A percentile compares a stretch with the other conserved stretches of the same genome.
phyloP scores from a whole-genome alignment of 1,140 invertebrate genomes.

The Potamilus streckersoni region DNA sequence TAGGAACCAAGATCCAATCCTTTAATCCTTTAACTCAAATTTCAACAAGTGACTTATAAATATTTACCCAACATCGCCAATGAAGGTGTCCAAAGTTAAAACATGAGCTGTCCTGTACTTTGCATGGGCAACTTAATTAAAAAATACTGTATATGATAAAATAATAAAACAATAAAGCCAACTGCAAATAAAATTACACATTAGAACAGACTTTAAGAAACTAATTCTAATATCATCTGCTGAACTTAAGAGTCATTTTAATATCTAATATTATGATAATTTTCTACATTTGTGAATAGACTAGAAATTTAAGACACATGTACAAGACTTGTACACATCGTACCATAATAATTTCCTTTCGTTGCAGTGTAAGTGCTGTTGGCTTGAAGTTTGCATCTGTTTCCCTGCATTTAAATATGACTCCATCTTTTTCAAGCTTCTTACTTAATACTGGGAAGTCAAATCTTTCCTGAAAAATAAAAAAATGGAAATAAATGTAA shows the following conservation, averaged over 20 bases:
- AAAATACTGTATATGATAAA: too few relatives aligned
- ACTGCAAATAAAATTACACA: slow-evolving; percentile 2
- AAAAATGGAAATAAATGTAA: too few relatives aligned
- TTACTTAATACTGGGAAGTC: slow-evolving; percentile 43
- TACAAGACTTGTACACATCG: slow-evolving; percentile 12
- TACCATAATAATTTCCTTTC: slow-evolving; percentile 39
- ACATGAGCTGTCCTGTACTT: too few relatives aligned
- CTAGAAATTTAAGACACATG: neutral
- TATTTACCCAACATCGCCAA: too few relatives aligned
- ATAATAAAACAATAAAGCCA: neutral
- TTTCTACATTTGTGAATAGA: too few relatives aligned
- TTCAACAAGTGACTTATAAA: too few relatives aligned
- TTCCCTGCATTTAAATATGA: slow-evolving; percentile 36
- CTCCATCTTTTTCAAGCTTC: slow-evolving; percentile 18
- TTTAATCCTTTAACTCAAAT: too few relatives aligned
- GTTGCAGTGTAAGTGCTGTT: slow-evolving; percentile 43
- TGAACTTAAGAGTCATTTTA: neutral
- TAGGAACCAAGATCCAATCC: too few relatives aligned
- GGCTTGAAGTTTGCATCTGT: slow-evolving; percentile 45
- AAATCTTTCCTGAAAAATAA: slow-evolving; percentile 42
- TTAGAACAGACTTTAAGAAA: too few relatives aligned
- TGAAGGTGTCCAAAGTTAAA: too few relatives aligned
- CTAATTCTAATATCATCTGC: neutral
- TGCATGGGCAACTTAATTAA: too few relatives aligned
- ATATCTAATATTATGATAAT: too few relatives aligned